Percentiles rank a stretch among this genome's conserved stretches.
Evolutionary conservation across 1,140 invertebrate genomes (phyloP).

Genomic region (Trachelipus rathkii): DNA sequence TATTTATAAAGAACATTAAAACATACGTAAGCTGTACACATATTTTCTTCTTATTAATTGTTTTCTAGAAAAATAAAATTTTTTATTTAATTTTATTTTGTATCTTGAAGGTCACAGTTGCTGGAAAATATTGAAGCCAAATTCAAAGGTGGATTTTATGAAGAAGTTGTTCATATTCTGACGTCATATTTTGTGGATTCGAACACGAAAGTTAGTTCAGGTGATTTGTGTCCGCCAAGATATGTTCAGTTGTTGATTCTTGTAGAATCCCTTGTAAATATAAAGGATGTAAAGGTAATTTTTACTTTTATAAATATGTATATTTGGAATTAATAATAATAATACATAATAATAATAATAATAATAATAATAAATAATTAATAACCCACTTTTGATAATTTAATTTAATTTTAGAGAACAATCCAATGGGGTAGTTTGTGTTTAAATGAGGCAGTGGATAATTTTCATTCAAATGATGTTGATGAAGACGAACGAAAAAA

Average conservation of each 20-base stretch:
- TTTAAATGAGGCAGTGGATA: neutral
- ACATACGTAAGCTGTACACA: no score
- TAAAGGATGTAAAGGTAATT: conserved; percentile 51
- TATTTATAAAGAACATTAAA: no score
- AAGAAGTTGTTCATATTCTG: conserved; percentile 51
- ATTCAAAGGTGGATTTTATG: conserved; percentile 49
- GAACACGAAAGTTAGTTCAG: conserved; percentile 40
- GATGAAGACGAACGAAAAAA: neutral
- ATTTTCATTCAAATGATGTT: neutral
- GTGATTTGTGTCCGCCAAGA: conserved; percentile 28
- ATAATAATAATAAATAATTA: no score
- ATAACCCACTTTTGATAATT: no score
- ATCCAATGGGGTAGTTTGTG: neutral
- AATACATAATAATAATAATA: no score
- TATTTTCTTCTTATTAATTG: no score
- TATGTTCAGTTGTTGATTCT: conserved; percentile 61
- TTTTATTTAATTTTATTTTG: no score
- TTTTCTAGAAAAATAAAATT: no score
- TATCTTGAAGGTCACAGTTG: conserved; percentile 48
- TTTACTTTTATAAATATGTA: neutral
- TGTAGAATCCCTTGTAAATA: conserved; percentile 66
- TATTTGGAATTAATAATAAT: neutral
- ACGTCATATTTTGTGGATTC: conserved; percentile 48
- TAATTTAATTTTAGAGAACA: neutral
- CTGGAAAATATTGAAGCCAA: conserved; percentile 52